Percentiles rank a stretch among this genome's conserved stretches.
Conservation (phyloP, 30 jellyfish, hydroid and myxozoan species). For the Pseudorhiza aurosa region DNA sequence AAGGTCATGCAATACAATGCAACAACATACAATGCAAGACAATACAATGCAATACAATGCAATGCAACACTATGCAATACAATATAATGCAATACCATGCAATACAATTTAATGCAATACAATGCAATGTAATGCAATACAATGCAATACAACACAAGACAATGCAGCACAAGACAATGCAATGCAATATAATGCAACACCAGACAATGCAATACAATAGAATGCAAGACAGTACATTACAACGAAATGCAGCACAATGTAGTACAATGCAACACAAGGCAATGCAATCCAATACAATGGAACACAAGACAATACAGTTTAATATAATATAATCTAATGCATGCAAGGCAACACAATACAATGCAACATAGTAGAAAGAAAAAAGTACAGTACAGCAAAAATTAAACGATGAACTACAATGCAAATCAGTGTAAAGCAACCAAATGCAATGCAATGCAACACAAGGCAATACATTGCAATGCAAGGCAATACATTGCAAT, state of each 20-base stretch:
- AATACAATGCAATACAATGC: neutral
- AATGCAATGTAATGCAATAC: neutral
- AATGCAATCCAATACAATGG: neutral
- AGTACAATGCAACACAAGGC: neutral
- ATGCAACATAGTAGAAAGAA: neutral
- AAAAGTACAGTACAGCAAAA: neutral
- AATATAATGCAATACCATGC: neutral
- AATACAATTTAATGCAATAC: neutral
- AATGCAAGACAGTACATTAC: neutral
- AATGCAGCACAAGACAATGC: neutral
- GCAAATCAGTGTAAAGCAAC: too few species aligned
- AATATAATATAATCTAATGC: neutral
- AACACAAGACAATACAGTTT: neutral
- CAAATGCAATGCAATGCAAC: too few species aligned
- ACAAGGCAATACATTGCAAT: too few species aligned
- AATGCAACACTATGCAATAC: neutral
- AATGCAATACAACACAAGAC: neutral
- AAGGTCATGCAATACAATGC: neutral
- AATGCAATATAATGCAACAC: neutral
- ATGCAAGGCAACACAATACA: neutral
- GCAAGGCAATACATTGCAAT: too few species aligned
- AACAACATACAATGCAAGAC: neutral
- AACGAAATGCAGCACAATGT: neutral
- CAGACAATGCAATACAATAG: neutral
- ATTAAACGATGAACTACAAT: too few species aligned